These are phyloP conservation scores for Cephus runcator DNA, from an alignment of 2,888 invertebrate genomes.

Conservation along the genomic window DNA sequence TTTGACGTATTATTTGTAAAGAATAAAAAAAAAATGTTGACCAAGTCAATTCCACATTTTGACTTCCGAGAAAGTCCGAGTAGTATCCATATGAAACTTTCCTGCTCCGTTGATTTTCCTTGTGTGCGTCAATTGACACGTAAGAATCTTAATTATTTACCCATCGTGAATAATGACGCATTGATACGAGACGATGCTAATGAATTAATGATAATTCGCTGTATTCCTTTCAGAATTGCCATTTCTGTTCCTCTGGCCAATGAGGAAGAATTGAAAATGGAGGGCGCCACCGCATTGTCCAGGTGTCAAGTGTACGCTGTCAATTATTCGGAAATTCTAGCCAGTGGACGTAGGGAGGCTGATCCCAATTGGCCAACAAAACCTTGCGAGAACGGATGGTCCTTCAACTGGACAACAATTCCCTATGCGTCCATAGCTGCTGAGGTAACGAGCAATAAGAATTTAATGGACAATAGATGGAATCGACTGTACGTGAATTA, in stretches of 20 bases:
- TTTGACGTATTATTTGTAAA: no score
- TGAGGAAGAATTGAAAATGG: conserved; percentile 47
- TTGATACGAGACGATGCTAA: not conserved
- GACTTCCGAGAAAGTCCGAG: not conserved
- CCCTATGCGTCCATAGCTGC: conserved; percentile 88
- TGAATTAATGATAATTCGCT: not conserved
- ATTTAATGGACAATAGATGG: not conserved
- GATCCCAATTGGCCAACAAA: conserved; percentile 77
- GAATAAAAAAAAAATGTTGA: no score
- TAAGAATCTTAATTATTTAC: no score
- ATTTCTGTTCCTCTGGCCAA: conserved; percentile 75
- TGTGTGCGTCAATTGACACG: no score
- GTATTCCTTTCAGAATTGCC: conserved; percentile 69
- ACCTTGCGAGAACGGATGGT: conserved; percentile 81
- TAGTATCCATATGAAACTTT: not conserved
- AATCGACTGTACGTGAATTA: not conserved
- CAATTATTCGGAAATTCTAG: conserved; percentile 74
- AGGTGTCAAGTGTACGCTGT: conserved; percentile 83
- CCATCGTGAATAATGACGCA: not conserved
- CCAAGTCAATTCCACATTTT: no score
- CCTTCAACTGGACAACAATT: conserved; percentile 82
- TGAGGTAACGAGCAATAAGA: conserved; percentile 70
- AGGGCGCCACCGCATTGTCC: conserved; percentile 68
- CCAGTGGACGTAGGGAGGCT: conserved; percentile 70
- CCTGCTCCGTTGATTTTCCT: not conserved